Evolutionary conservation across 2,797 vertebrate genomes (phyloP).

Genomic region (Pangasius sanitwongsei): DNA sequence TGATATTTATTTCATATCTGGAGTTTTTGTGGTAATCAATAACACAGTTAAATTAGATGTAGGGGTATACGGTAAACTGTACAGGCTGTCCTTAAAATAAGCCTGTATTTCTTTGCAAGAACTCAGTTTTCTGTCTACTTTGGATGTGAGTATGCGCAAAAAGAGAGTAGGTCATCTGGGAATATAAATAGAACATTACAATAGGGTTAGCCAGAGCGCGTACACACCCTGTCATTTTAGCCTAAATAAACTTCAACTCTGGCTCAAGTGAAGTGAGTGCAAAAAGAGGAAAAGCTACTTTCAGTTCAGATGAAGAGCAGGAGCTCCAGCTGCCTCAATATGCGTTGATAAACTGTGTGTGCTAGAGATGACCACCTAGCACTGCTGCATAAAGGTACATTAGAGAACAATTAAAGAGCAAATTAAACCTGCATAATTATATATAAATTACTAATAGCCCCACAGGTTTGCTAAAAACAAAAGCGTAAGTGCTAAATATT

Average conservation of each 20-base stretch:
- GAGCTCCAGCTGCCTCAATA: not conserved
- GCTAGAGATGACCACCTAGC: not conserved
- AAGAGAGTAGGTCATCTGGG: conserved; percentile 27
- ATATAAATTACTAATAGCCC: not conserved
- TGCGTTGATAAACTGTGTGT: no score
- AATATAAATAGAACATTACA: conserved; percentile 47
- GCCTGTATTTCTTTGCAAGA: not conserved
- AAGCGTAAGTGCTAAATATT: not conserved
- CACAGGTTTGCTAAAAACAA: no score
- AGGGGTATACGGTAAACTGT: not conserved
- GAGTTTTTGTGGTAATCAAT: not conserved
- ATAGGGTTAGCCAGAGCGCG: conserved; percentile 16
- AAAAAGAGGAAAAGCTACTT: conserved; percentile 29
- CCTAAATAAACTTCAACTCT: conserved; percentile 41
- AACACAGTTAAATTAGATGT: not conserved
- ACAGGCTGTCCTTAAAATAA: not conserved
- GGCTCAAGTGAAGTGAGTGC: conserved; percentile 8
- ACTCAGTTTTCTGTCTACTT: not conserved
- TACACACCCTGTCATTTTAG: conserved; percentile 50
- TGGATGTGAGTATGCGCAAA: conserved; percentile 7
- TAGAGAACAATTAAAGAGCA: not conserved
- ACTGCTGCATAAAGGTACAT: not conserved
- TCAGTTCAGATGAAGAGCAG: not conserved
- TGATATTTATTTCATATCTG: not conserved
- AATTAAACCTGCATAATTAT: no score